Conservation (phyloP, 2,113 vertebrate genomes). For the Notechis scutatus region DNA sequence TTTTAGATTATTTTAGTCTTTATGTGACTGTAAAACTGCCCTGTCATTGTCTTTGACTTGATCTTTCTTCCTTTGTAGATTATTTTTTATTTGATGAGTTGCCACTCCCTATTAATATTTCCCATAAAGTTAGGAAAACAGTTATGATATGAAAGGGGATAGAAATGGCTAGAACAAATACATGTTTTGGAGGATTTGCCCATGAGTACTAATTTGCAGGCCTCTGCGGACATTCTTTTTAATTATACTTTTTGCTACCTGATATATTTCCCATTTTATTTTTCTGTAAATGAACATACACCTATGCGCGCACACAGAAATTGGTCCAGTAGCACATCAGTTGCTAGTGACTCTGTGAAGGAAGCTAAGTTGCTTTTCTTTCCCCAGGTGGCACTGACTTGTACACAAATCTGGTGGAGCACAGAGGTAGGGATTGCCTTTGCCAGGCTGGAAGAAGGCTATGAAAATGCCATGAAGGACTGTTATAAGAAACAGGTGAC, state of each 20-base stretch:
- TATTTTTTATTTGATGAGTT: slow-evolving; percentile 1
- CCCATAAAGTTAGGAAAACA: neutral
- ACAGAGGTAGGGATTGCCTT: slow-evolving; percentile 89
- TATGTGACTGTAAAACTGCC: neutral
- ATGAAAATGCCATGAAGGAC: slow-evolving; percentile 89
- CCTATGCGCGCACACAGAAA: neutral
- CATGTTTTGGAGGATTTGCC: neutral
- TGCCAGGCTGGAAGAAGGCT: slow-evolving; percentile 87
- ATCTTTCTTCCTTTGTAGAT: neutral
- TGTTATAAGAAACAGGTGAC: slow-evolving; percentile 91
- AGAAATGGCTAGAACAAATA: neutral
- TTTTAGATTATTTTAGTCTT: slow-evolving; percentile 3
- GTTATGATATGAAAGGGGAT: neutral
- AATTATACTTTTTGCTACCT: neutral
- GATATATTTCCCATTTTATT: neutral
- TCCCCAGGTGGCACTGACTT: slow-evolving; percentile 84
- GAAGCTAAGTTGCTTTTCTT: neutral
- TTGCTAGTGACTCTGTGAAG: neutral
- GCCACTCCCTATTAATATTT: neutral
- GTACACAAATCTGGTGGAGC: slow-evolving; percentile 97
- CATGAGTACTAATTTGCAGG: neutral
- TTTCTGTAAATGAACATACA: neutral
- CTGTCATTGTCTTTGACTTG: neutral
- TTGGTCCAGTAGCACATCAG: neutral
- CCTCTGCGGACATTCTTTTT: neutral